Evolutionary conservation across 2,113 vertebrate species (phyloP), one percentile per base, ranked within the genome.

Genomic region (Balaenoptera acutorostrata): DNA sequence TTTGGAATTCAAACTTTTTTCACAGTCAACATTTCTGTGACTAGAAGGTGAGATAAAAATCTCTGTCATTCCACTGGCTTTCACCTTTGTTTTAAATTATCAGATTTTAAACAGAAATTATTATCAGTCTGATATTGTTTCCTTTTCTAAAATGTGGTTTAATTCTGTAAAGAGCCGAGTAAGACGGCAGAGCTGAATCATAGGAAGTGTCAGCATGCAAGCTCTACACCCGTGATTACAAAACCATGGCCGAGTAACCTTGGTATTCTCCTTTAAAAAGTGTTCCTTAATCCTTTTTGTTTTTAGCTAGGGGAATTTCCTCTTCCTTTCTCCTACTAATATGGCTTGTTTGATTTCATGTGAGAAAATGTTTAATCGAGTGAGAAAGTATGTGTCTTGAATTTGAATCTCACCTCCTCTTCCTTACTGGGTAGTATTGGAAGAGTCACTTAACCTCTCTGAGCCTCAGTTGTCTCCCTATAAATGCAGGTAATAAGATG

Each of bases 11-110:
- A 96, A 57, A 97, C 97, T 92, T 98, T 96, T 96, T 93, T 97
- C 27, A 72, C 39, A 98, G 97, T 98, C 98, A 98, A 98, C 94
- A 88, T 98, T 99, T 99, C 98, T 98, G 86, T 96, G 0, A 7
- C 74, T 71, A 96, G 94, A 92, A 95, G 95, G 41, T 1, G 18
- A 98, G 98, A 99, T 99, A 98, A 98, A 96, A 97, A 99, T 99
- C 98, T 97, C 77, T 98, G 95, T 97, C 55, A 93, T 97, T 96
- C 89, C 97, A 97, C 93, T 98, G 96, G 95, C 95, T 98, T 98
- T 97, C 39, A 25, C 87, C 13, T 92, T 92, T 91, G 49, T 82
- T 96, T 97, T 96, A 87, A 59, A 92, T 93, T 39, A 96, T 94
- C 97, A 98, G 95, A 98, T 98, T 98, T 98, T 98, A 98, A 98